Evolutionary conservation across 35 echinoderm and acorn worm genomes (phyloP), one percentile per base, ranked within the genome.

Genomic region (Apostichopus parvimensis): DNA sequence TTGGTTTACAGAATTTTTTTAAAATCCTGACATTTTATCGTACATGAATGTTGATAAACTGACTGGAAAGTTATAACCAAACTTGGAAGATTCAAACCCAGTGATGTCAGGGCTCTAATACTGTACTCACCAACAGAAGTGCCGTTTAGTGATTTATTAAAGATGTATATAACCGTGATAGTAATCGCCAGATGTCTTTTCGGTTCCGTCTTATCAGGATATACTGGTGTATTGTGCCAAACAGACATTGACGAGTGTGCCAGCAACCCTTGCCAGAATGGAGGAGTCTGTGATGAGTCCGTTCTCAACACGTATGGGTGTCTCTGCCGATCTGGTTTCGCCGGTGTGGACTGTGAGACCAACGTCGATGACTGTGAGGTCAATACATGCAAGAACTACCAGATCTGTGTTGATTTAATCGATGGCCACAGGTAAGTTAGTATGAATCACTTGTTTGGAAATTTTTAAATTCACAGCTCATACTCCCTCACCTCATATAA

Each of bases 331-430:
- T 92, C 94, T 14, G 96, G 96, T 5, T 95, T 78, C 61, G 78
- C 78, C 56, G 96, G 94, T 9, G 57, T 75, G 6, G 85, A 92
- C 24, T 98, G 96, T 82, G 94, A 98, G 86, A 94, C 80, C 65
- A 79, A 99, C 85, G 92, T 99, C 8, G 90, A 99, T 71, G 97
- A 99, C 60, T 99, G 97, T 86, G 91, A 66, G n/a, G 64, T 77
- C 13, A 78, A 92, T 83, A 87, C 82, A 2, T 98, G 96, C 90
- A 61, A 90, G 76, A 26, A 34, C 86, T 91, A 93, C 78, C 87
- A 99, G 75, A 87, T 99, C 4, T 99, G 97, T 64, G 28, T 94
- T 1, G 95, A 99, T 77, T 81, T 96, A 9, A 80, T 99, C 22
- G 94, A 99, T 88, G 93, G 95, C 77, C 93, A 90, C 88, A 93